Base-by-base conservation (phyloP, 1,140 invertebrate species). In the Melipona quadrifasciata region DNA sequence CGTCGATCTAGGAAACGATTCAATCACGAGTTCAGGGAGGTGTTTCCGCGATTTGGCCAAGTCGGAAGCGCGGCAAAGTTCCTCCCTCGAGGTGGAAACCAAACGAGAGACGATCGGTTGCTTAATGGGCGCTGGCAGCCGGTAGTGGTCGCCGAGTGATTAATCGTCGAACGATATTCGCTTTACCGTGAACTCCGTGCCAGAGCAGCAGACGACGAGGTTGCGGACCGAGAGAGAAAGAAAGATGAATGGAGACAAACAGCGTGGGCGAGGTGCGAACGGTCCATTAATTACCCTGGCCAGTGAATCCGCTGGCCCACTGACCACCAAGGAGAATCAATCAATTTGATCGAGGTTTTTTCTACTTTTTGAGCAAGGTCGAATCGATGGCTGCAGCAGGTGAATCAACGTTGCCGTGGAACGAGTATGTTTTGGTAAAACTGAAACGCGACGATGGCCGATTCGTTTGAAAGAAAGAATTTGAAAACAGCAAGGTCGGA, bases 211-310 rank as follows among this genome's bases (percentile, higher is more conserved):
- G 47, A 61, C 47, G n/a, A 39, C 19, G 10, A n/a, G n/a, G 47
- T 6, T 2, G 5, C 6, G 24, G 14, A n/a, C 70, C n/a, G 64
- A 8, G 64, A 16, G 55, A 57, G 47, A 65, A 74, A 82, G 80
- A 73, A 83, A 10, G 68, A 74, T 64, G 65, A 72, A 82, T 39
- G 71, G 73, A 87, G 81, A 85, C 82, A 84, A 74, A 86, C 74
- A 88, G 81, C 82, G 90, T 92, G 84, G 90, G 88, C 86, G 91
- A 91, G 86, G 88, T 90, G 88, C 78, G 88, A 91, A 91, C 86
- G 86, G 89, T 86, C 79, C 86, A 92, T 92, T 92, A 90, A 92
- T 92, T 91, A 92, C 85, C 73, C 81, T 65, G 68, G 58, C 47
- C 27, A 53, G 53, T 64, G 55, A 27, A n/a, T 65, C n/a, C 27